Evolutionary conservation across 2,113 vertebrate genomes (phyloP), one percentile per base, ranked within the genome.

Genomic region (Malurus elegans): DNA sequence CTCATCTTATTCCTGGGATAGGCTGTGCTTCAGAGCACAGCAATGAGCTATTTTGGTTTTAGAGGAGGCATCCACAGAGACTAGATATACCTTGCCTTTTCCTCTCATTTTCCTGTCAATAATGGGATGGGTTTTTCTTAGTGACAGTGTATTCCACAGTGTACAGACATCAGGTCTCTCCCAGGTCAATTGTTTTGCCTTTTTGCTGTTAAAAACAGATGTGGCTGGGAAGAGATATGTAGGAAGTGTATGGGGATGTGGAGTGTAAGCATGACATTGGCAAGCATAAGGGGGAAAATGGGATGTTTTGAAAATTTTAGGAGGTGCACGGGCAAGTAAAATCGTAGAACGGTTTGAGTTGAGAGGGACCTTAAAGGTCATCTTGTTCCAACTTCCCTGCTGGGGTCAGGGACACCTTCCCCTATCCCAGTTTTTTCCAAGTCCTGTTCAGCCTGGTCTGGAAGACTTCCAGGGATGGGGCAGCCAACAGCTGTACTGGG

Each of bases 71-170:
- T 76, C 34, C 0, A 0, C 36, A 54, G 14, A 51, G 25, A 73
- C 20, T 62, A 34, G 36, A 54, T 70, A 29, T 18, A 84, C 51
- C 31, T 92, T 5, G 3, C 44, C 53, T 64, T 90, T 88, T 76
- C 45, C 24, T 83, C 36, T 86, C 8, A 8, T 40, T 83, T 90
- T 95, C 29, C 47, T 58, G 60, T 20, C 42, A 87, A 34, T 80
- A 71, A 47, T 0, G 1, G 40, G 4, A 25, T 61, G 10, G 3
- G 3, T 0, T 50, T 72, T 53, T 57, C 42, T 48, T 13, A 25
- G 19, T 84, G 56, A 6, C 14, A 47, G 6, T 34, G 28, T 54
- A n/a, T 92, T 88, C 34, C 54, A 80, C 53, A 66, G 18, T 45
- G 47, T 73, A 45, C 64, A 86, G 79, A 82, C 7, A 53, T 6